A percentile compares a stretch with the other conserved stretches of the same genome.
Conservation (phyloP, 1,140 invertebrate species). For the Hypothenemus hampei region DNA sequence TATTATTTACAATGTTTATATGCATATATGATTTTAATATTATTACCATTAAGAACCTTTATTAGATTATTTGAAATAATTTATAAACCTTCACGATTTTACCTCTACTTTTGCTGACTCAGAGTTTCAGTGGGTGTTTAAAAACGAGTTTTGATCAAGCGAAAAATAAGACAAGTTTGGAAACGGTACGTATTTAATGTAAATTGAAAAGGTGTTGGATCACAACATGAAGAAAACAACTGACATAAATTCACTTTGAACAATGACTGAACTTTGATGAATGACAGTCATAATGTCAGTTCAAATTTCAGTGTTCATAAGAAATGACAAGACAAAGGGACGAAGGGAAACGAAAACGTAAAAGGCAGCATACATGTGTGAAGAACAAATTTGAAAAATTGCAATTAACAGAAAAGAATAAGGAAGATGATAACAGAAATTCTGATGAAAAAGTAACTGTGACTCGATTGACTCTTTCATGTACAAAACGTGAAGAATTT, state of each 20-base stretch:
- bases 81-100: not conserved
- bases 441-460: conserved; percentile 1
- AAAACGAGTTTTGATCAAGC: conserved; percentile 7
- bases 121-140: conserved; percentile 1
- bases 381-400: too few species aligned
- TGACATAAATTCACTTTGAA: too few species aligned
- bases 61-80: not conserved
- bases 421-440: too few species aligned
- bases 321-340: too few species aligned
- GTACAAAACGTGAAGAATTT: conserved; percentile 23
- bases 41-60: not conserved
- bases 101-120: not conserved
- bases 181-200: not conserved
- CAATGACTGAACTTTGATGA: too few species aligned
- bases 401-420: too few species aligned
- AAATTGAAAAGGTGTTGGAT: not conserved
- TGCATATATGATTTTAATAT: not conserved
- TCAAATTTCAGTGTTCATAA: too few species aligned
- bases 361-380: too few species aligned
- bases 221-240: not conserved
- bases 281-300: too few species aligned
- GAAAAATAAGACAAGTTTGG: conserved; percentile 10
- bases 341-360: too few species aligned
- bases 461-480: not conserved
- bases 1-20: not conserved